Conservation (phyloP, 2,888 invertebrate genomes). For the Corbicula japonica region DNA sequence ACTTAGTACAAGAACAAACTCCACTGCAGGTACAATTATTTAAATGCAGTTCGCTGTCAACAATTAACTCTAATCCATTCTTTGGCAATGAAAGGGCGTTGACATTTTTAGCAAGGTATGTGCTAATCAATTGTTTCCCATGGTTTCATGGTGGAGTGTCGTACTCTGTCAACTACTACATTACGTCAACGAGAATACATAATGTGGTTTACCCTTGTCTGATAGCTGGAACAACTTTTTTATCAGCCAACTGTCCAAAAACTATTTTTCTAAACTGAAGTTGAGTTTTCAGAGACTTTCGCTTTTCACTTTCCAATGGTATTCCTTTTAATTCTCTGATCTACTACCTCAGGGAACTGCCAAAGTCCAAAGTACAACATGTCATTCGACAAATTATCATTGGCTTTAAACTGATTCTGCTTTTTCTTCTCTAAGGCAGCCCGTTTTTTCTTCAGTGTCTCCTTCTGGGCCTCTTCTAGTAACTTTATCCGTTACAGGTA, state of each 20-base stretch:
- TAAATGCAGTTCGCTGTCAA: no score
- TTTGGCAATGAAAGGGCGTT: no score
- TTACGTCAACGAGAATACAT: no score
- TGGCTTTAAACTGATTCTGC: neutral
- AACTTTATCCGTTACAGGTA: constrained; percentile 21
- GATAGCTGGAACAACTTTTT: neutral
- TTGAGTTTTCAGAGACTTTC: constrained; percentile 21
- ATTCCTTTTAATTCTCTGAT: constrained; percentile 13
- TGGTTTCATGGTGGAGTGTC: no score
- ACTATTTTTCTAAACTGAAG: constrained; percentile 31
- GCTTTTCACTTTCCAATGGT: constrained; percentile 1
- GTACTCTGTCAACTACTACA: no score
- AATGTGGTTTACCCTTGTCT: constrained; percentile 34
- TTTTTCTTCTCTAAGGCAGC: neutral
- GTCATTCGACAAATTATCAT: neutral
- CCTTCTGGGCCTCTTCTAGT: constrained; percentile 3
- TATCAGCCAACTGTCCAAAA: constrained; percentile 17
- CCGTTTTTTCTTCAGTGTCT: constrained; percentile 2
- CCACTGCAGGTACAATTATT: no score
- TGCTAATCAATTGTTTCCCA: no score
- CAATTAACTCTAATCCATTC: no score
- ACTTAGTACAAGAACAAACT: no score
- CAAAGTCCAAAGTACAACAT: constrained; percentile 12
- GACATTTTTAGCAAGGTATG: no score
- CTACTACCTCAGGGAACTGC: constrained; percentile 18